Base-by-base conservation (phyloP, 2,113 vertebrate species). In the Terrapene triunguis region DNA sequence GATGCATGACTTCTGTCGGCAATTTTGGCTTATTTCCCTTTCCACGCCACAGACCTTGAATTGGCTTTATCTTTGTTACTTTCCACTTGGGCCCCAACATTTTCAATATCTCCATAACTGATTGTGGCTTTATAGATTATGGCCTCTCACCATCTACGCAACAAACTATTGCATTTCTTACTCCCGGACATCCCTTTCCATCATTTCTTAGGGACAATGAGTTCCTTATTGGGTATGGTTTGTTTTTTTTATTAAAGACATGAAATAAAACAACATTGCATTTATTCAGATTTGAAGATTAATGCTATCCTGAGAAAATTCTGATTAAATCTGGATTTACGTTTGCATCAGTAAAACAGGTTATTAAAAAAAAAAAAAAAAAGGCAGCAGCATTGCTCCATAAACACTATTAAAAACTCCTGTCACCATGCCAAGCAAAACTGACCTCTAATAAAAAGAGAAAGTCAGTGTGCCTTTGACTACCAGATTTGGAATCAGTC, bases 261-360 rank as follows among this genome's bases (percentile, higher is more conserved):
- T 89, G 84, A 94, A 97, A 96, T 96, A 89, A 95, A 96, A 87
- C 88, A 97, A 94, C 88, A 92, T 74, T 59, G 57, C 80, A 83
- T 93, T 96, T 96, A 96, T 93, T 95, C 91, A 88, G 91, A 96
- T 94, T 95, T 87, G 94, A 97, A 97, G 96, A 97, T 96, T 93
- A 97, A 98, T 97, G 89, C 14, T 44, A 92, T 76, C 91, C 62
- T 1, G 3, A 94, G 83, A 95, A 96, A 96, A 88, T 57, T 93
- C 87, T 88, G 96, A 98, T 97, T 97, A 97, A 97, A 98, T 95
- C 90, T 96, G 89, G 95, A 98, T 98, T 98, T 98, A 97, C 90
- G 84, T 96, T 96, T 96, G 88, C 80, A 96, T 86, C 84, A 90
- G 65, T 94, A 95, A 92, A 96, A 65, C 85, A 93, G 59, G 92